Evolutionary conservation across 2,888 invertebrate species (phyloP).

Genomic region (Cataglyphis altisquamis): DNA sequence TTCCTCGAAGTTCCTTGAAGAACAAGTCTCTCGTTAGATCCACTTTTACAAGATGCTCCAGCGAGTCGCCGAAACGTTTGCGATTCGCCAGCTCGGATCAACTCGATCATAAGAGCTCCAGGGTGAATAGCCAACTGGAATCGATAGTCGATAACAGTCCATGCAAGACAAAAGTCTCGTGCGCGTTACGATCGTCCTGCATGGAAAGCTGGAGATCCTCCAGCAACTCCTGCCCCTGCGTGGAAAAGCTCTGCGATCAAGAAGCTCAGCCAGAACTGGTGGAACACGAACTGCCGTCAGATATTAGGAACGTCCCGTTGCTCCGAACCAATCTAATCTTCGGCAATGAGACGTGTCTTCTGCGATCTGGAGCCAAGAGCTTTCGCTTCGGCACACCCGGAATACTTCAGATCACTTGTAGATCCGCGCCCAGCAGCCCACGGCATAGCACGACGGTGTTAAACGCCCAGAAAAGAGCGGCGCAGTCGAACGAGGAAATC

Average conservation of each 20-base stretch:
- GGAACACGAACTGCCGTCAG: not conserved
- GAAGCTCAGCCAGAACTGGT: slow-evolving; percentile 50
- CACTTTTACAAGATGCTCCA: slow-evolving; percentile 89
- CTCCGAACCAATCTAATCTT: slow-evolving; percentile 52
- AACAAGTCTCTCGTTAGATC: slow-evolving; percentile 87
- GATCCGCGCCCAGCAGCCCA: slow-evolving; percentile 82
- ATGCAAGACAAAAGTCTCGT: slow-evolving; percentile 86
- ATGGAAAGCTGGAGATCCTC: slow-evolving; percentile 84
- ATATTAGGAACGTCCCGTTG: slow-evolving; percentile 15
- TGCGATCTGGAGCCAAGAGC: slow-evolving; percentile 47
- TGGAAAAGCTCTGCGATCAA: slow-evolving; percentile 87
- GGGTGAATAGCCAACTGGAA: slow-evolving; percentile 86
- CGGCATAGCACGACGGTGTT: slow-evolving; percentile 75
- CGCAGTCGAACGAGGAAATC: slow-evolving; percentile 81
- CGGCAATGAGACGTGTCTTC: slow-evolving; percentile 57
- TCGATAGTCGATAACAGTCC: slow-evolving; percentile 89
- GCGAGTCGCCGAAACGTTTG: slow-evolving; percentile 94
- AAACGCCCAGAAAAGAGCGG: slow-evolving; percentile 73
- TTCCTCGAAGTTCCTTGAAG: slow-evolving; percentile 91
- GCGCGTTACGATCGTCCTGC: slow-evolving; percentile 82
- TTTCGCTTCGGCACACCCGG: slow-evolving; percentile 64
- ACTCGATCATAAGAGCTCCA: slow-evolving; percentile 88
- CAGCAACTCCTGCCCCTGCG: slow-evolving; percentile 92
- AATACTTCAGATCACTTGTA: slow-evolving; percentile 73
- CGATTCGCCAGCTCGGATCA: slow-evolving; percentile 92